Base-by-base conservation (phyloP, 2,797 vertebrate genomes). In the Chloroceryle inda region DNA sequence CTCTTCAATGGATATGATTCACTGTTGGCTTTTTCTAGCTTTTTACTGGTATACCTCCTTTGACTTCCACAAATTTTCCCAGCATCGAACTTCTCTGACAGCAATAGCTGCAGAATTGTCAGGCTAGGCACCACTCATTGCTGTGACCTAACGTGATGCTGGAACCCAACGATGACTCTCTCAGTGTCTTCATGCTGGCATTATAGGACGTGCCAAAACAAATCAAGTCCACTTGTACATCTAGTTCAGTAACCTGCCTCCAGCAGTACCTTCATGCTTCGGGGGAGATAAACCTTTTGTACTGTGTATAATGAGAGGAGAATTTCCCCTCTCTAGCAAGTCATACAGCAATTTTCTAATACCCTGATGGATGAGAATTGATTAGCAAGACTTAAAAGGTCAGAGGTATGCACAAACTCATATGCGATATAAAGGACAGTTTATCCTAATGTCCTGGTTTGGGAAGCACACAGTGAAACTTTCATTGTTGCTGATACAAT, bases 291-390 rank as follows among this genome's bases (percentile, higher is more conserved):
- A 96, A 94, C 52, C 88, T 94, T 85, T 90, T 69, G 58, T 84
- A 76, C 68, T 72, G 85, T 69, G 63, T 5, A 55, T 86, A 94
- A 94, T 38, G 37, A 94, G 68, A 85, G n/a, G 52, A 91, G 45
- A 93, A 95, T 78, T 88, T 86, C 45, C 58, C 58, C 59, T 95
- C 81, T 40, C 78, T 22, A 74, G 87, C 75, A 89, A 91, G 55
- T 67, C 78, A 77, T 9, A 92, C 23, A 72, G 76, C 68, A 64
- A 80, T 88, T 84, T 88, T 66, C 38, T 26, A 55, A 58, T 61
- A 79, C 37, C 31, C 82, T 95, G 91, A 95, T 38, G 89, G 88
- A 93, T 92, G 31, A 81, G 88, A 95, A 93, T 84, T 90, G 94
- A 88, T 90, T 71, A 85, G 52, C 47, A 87, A 76, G 92, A 49